phyloP scores from a whole-genome alignment of 1,140 invertebrate species.

The Drosophila seguyi region DNA sequence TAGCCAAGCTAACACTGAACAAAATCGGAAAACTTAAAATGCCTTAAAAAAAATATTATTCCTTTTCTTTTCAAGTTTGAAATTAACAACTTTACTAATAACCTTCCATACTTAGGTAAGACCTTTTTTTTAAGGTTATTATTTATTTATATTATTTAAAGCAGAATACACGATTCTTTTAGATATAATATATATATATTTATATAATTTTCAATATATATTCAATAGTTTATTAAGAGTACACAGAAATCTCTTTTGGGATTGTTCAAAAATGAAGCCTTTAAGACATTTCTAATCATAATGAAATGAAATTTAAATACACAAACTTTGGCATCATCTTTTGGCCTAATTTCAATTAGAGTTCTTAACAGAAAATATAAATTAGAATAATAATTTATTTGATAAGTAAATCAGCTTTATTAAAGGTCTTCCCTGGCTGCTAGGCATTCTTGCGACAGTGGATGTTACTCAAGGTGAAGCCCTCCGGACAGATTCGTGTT shows the following conservation, averaged over 20 bases:
- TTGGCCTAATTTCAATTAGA: background rate
- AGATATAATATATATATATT: no score
- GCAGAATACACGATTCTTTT: background rate
- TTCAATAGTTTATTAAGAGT: no score
- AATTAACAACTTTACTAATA: background rate
- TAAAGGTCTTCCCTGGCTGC: background rate
- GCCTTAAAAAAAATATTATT: background rate
- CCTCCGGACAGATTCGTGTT: conserved; percentile 30
- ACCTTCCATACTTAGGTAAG: no score
- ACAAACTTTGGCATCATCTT: background rate
- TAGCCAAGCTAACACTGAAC: conserved; percentile 13
- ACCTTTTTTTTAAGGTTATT: background rate
- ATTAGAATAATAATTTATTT: background rate
- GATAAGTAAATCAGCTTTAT: background rate
- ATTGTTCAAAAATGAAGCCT: no score
- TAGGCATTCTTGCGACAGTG: conserved; percentile 57
- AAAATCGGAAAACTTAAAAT: background rate
- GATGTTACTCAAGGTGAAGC: conserved; percentile 20
- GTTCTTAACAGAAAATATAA: background rate
- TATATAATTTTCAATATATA: background rate
- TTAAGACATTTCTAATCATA: background rate
- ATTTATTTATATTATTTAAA: background rate
- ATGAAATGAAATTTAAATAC: background rate
- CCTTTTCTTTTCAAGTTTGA: background rate
- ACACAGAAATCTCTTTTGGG: no score